Base-by-base conservation (phyloP, 2,888 invertebrate genomes). In the Abrostola tripartita region DNA sequence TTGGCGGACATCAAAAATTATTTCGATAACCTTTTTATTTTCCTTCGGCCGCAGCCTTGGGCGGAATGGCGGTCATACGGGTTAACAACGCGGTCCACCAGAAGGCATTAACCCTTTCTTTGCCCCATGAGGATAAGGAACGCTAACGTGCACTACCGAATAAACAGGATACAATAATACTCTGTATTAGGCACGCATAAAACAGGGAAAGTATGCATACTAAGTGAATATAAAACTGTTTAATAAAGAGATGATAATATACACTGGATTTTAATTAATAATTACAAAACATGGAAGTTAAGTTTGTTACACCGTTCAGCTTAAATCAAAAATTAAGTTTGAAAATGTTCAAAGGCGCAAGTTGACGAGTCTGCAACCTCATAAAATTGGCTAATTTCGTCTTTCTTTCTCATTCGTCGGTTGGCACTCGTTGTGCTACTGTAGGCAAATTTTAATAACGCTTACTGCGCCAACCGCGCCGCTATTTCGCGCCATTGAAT, bases 371-470 rank as follows among this genome's bases (percentile, higher is more conserved):
- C 85, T 80, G 85, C 89, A 86, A 85, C 84, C 86, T 88, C 85
- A 86, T 89, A 87, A 89, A 88, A 90, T 87, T 82, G 83, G 87
- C 87, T 89, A 89, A 90, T 90, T 89, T 89, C 75, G 84, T 83
- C 85, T 85, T 88, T 88, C 86, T 88, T 89, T 87, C 86, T 82
- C 85, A 86, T 85, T 87, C 87, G 81, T 81, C 81, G 84, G 82
- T 81, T 85, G 88, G 88, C 85, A 79, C 81, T 87, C 82, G 85
- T 85, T 85, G 83, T 85, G 89, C 88, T 71, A 76, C 81, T 81
- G 88, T 89, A 89, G 88, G 90, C 90, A 90, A 89, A 90, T 90
- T 91, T 91, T 91, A 91, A 91, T 91, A 90, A 90, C 85, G 91
- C 90, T 90, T 88, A 89, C 90, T 84, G 83, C 83, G 87, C 78